Conservation (phyloP, 2,113 vertebrate species). For the Arenaria interpres region DNA sequence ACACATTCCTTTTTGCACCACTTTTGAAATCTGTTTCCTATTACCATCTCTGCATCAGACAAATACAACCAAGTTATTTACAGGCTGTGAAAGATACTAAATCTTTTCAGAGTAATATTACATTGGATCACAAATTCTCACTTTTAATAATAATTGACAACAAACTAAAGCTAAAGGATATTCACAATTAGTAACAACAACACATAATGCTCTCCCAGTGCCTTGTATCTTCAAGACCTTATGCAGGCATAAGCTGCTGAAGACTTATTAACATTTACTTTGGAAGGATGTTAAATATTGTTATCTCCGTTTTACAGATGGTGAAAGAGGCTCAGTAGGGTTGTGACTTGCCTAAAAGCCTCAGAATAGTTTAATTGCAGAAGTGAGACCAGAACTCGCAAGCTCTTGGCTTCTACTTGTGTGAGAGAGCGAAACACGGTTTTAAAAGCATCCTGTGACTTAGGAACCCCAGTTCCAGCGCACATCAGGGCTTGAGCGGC, state of each 20-base stretch:
- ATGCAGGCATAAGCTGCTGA: constrained; percentile 28
- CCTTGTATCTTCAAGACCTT: constrained; percentile 29
- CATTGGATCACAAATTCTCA: constrained; percentile 67
- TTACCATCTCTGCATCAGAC: constrained; percentile 66
- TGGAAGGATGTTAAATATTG: constrained; percentile 35
- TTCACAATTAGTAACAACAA: constrained; percentile 61
- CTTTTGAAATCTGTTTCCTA: constrained; percentile 63
- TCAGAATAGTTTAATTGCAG: constrained; percentile 43
- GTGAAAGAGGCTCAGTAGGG: constrained; percentile 43
- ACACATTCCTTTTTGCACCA: constrained; percentile 55
- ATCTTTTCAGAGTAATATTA: constrained; percentile 60
- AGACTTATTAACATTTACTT: constrained; percentile 30
- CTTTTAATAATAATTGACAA: constrained; percentile 67
- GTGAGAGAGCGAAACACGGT: background rate
- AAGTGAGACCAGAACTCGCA: constrained; percentile 1
- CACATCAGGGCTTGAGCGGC: background rate
- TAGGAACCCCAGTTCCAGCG: constrained; percentile 15
- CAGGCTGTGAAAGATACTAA: constrained; percentile 71
- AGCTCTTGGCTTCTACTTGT: constrained; percentile 23
- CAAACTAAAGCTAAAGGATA: constrained; percentile 29
- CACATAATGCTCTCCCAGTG: constrained; percentile 23
- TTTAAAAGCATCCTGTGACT: constrained; percentile 49
- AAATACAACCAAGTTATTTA: constrained; percentile 69
- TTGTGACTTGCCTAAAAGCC: constrained; percentile 25
- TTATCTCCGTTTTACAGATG: constrained; percentile 53